phyloP scores from a whole-genome alignment of 2,113 vertebrate genomes.

The Lycaon pictus region DNA sequence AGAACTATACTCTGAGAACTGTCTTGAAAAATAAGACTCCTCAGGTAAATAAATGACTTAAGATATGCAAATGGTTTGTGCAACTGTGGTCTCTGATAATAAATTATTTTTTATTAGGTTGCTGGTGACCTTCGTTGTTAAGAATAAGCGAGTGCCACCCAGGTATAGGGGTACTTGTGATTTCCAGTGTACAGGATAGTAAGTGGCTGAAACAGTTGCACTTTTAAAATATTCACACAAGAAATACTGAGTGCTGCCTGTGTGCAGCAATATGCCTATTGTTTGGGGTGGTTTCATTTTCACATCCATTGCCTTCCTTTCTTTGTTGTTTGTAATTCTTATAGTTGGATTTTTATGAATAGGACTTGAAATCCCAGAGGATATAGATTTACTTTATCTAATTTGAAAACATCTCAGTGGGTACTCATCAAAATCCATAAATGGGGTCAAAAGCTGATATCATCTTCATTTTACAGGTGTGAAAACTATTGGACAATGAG shows the following conservation, averaged over 20 bases:
- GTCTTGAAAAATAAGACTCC: neutral
- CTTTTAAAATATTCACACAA: neutral
- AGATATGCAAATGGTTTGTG: neutral
- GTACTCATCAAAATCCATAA: neutral
- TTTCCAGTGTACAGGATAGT: neutral
- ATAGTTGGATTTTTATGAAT: slow-evolving; percentile 48
- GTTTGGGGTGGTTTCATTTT: slow-evolving; percentile 18
- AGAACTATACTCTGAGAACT: neutral
- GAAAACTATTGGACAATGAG: slow-evolving; percentile 8
- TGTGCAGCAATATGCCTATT: neutral
- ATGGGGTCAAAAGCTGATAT: neutral
- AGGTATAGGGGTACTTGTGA: neutral
- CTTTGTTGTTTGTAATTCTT: neutral
- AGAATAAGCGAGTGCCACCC: neutral
- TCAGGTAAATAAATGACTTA: neutral
- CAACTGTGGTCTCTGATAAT: neutral
- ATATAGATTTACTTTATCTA: neutral
- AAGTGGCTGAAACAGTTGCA: neutral
- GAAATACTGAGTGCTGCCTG: neutral
- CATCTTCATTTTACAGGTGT: slow-evolving; percentile 13
- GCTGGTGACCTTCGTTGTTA: neutral
- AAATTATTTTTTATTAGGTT: neutral
- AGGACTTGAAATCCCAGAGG: neutral
- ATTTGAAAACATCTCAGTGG: slow-evolving; percentile 20
- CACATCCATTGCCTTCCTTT: neutral